Base-by-base conservation (phyloP, 2,113 vertebrate species). In the Thryonomys swinderianus region DNA sequence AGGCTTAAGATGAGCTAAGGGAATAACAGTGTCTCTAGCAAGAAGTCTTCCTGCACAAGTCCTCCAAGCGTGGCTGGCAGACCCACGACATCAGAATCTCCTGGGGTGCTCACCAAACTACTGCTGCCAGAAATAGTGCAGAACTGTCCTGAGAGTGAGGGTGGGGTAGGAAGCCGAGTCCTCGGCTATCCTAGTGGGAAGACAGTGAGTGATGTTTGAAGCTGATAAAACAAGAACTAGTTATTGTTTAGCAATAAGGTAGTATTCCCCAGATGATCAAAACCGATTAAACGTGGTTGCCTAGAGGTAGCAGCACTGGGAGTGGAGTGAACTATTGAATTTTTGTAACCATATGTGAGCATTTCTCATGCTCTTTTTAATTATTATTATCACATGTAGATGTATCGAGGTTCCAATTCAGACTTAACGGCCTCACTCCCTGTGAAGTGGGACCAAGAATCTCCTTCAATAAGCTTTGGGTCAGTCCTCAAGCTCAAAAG, bases 71-170 rank as follows among this genome's bases (percentile, higher is more conserved):
- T 82, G 66, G 40, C 81, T 67, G 76, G 51, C 57, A 71, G 76
- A n/a, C 88, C 66, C 40, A 25, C 71, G 32, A 4, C 57, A 59
- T 85, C 74, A 74, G 66, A 78, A 37, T 84, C 45, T 81, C 84
- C 88, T 20, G 4, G 61, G 87, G 53, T 76, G 84, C 92, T 67
- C 1, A 2, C 85, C 86, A 93, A 93, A 94, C 40, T 76, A 51
- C 59, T 76, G 79, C 62, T 95, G 85, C 85, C 92, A 66, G 42
- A 81, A 96, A 93, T 40, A 95, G 55, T 66, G 51, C 27, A 18
- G 79, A n/a, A 51, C 48, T 74, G 0, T 62, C 3, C 30, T 20
- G 32, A 32, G 88, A 18, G 30, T 80, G 73, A 55, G 23, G 13
- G 34, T 55, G 30, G 25, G 45, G 71, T 53, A 6, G 32, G 12